These are phyloP conservation scores for Aporophyla lueneburgensis DNA, from an alignment of 2,888 invertebrate genomes.

Conservation along the genomic window DNA sequence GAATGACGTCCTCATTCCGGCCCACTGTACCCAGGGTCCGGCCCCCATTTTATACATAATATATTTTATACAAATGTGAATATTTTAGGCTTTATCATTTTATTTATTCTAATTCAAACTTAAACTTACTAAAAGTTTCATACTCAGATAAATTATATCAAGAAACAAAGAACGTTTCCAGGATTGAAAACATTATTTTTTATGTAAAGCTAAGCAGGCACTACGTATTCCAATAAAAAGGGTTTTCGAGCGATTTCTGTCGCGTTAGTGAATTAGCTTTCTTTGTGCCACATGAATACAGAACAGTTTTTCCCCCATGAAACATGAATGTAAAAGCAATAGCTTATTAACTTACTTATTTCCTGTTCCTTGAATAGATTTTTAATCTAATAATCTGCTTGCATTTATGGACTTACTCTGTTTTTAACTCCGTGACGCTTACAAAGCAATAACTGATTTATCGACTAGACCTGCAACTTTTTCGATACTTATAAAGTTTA, in stretches of 20 bases:
- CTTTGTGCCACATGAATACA: conserved; percentile 57
- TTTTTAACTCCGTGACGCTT: conserved; percentile 27
- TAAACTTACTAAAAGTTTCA: not conserved
- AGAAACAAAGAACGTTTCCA: conserved; percentile 22
- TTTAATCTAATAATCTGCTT: conserved; percentile 50
- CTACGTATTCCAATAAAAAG: conserved; percentile 57
- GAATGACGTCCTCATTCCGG: conserved; percentile 82
- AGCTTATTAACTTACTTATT: conserved; percentile 34
- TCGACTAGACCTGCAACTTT: conserved; percentile 17
- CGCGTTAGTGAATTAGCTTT: conserved; percentile 63
- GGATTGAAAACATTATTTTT: conserved; percentile 51
- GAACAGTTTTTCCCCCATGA: conserved; percentile 47
- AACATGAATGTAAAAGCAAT: conserved; percentile 41
- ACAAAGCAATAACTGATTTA: conserved; percentile 42
- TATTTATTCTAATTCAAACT: conserved; percentile 6
- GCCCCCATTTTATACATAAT: conserved; percentile 50
- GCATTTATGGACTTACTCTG: conserved; percentile 33
- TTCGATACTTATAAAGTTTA: conserved; percentile 39
- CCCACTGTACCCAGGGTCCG: conserved; percentile 69
- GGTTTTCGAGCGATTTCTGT: conserved; percentile 57
- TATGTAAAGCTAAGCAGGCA: conserved; percentile 56
- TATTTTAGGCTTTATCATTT: conserved; percentile 35
- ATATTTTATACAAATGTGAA: conserved; percentile 54
- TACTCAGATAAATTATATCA: not conserved
- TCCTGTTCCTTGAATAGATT: conserved; percentile 31